Evolutionary conservation across 1,140 invertebrate species (phyloP), one percentile per base, ranked within the genome.

Genomic region (Cyphomyrmex costatus): DNA sequence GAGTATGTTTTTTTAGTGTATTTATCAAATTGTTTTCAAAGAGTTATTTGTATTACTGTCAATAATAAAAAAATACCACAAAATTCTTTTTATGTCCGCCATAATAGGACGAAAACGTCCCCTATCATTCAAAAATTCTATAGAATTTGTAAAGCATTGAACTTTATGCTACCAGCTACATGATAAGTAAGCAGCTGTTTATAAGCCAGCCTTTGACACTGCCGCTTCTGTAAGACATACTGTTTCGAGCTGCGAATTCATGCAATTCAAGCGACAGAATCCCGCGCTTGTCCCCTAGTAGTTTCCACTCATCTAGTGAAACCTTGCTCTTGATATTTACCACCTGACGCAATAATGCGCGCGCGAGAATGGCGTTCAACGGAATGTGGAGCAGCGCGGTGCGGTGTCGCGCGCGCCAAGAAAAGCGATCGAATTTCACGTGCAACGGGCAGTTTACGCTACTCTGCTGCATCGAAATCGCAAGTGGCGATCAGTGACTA

Each of bases 341-440:
- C 53, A 68, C 36, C 76, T 53, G 82, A 85, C 51, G 70, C 88
- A 86, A 89, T 89, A 86, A 85, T 80, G 65, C 65, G 58, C 10
- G 53, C 14, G 12, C 51, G 30, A 10, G 65, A 70, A 70, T 36
- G 61, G 66, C n/a, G 16, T 73, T 51, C 0, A 12, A 19, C 53
- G 36, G 42, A 46, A 82, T 82, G 68, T 73, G 66, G 61, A 77
- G 27, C 71, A 76, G 66, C 51, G 33, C 3, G 46, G 33, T 51
- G 80, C 65, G 65, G 58, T 56, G 46, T 74, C 58, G 19, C 65
- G 49, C 68, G 49, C 70, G 51, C 77, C 42, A 66, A 70, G 66
- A 76, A 86, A 77, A 87, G 82, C 80, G 88, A 89, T 89, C 88
- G 87, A 88, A 88, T 89, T 86, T 89, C 88, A 88, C 78, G 63